Conservation (phyloP, 2,797 vertebrate genomes). For the Sylvia borin region DNA sequence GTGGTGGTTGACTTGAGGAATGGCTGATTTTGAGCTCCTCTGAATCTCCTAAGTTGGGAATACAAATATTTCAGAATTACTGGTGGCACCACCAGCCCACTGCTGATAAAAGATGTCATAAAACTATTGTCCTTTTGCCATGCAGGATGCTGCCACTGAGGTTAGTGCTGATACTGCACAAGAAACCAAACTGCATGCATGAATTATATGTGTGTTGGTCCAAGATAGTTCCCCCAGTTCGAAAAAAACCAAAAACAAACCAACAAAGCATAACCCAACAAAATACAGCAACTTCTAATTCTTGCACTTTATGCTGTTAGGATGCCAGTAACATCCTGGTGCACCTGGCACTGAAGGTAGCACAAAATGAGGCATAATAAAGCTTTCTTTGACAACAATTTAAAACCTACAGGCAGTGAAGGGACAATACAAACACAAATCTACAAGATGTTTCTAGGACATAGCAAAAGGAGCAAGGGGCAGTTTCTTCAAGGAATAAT, state of each 20-base stretch:
- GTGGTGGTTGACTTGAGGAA: not conserved
- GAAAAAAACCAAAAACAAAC: not conserved
- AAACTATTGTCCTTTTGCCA: not conserved
- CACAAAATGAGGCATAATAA: not conserved
- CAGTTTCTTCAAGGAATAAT: not conserved
- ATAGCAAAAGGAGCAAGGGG: not conserved
- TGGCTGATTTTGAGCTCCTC: not conserved
- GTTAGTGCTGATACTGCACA: not conserved
- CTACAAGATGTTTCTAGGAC: not conserved
- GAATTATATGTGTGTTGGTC: fast-evolving
- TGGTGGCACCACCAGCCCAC: fast-evolving
- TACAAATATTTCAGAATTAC: not conserved
- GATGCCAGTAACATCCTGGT: not conserved
- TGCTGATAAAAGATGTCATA: fast-evolving
- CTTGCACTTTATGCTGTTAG: not conserved
- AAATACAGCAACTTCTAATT: not conserved
- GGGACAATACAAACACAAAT: not conserved
- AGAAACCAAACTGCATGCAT: not conserved
- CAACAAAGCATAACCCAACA: not conserved
- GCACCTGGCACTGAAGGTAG: not conserved
- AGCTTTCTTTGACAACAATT: not conserved
- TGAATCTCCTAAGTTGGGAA: not conserved
- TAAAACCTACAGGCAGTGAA: not conserved
- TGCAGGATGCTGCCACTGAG: fast-evolving
- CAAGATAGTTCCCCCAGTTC: fast-evolving